Base-by-base conservation (phyloP, 2,888 invertebrate species). In the Adineta ricciae region DNA sequence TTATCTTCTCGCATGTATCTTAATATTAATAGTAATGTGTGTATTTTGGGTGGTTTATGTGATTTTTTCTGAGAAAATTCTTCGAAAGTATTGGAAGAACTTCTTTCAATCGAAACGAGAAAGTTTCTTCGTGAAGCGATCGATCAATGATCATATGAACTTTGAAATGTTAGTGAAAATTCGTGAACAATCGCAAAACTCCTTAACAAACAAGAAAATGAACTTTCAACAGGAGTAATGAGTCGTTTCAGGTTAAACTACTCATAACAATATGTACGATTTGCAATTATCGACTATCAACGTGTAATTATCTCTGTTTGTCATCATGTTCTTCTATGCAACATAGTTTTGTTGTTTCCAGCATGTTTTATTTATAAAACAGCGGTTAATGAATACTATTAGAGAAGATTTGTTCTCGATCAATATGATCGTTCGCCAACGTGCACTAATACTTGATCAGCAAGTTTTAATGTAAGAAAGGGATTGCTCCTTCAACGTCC, bases 131-230 rank as follows among this genome's bases (percentile, higher is more conserved):
- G 7, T 41, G 24, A 24, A 21, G n/a, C 21, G 41, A 78, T 41
- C 78, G 2, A 78, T 41, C n/a, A 41, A 38, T 41, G 21, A 78
- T 78, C 19, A 24, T 38, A 78, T 78, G 24, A 41, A 78, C 41
- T 78, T 78, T 78, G 41, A 41, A 41, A 78, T 78, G 41, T 78
- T 78, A 41, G 78, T 78, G 14, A 78, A 38, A 24, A 78, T 78
- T 78, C 78, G 78, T n/a, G 78, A 78, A 78, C 38, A 38, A 41
- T 41, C 38, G 9, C 38, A 73, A 8, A 24, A 41, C 24, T n/a
- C 38, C 46, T 8, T 8, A 11, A 46, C 46, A 46, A 46, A 46
- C 11, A 46, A n/a, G n/a, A n/a, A n/a, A n/a, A n/a, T n/a, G n/a
- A n/a, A n/a, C n/a, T n/a, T 46, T 46, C 11, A 11, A 46, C 46